A percentile compares a stretch with the other conserved stretches of the same genome.
phyloP scores from a whole-genome alignment of 30 jellyfish, hydroid and myxozoan genomes.

The Aurelia aurita complex sp. Pacific region DNA sequence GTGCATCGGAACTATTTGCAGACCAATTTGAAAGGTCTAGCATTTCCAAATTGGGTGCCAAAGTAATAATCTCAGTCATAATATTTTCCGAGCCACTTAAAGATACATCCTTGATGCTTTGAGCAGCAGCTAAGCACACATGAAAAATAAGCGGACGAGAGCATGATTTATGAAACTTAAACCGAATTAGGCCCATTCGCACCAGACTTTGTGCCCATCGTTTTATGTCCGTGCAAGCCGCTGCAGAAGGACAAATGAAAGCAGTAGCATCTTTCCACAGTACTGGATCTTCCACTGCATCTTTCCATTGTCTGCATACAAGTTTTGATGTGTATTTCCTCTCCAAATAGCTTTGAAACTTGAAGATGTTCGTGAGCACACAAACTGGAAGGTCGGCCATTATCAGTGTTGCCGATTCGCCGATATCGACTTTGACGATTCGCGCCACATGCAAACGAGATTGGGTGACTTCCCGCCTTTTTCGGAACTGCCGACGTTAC shows the following conservation, averaged over 20 bases:
- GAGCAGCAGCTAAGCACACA: neutral
- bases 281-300: conserved; percentile 35
- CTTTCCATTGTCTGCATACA: conserved; percentile 44
- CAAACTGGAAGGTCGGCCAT: conserved; percentile 33
- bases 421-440: too few relatives aligned
- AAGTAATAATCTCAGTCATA: neutral
- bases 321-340: conserved; percentile 19
- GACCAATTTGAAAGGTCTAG: conserved; percentile 31
- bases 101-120: conserved; percentile 6
- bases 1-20: neutral
- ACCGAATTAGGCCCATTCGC: conserved; percentile 13
- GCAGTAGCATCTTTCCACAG: conserved; percentile 45
- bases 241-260: conserved; percentile 28
- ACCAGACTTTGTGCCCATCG: conserved; percentile 8
- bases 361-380: conserved; percentile 25
- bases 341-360: conserved; percentile 24
- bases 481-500: too few relatives aligned
- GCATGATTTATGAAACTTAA: conserved; percentile 9
- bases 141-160: conserved; percentile 1
- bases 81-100: conserved; percentile 16
- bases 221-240: neutral
- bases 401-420: neutral
- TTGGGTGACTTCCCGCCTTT: neutral
- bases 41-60: neutral
- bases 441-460: conserved; percentile 10